These are phyloP conservation scores for Drosophila melanocephala DNA, from an alignment of 2,888 invertebrate species.

Conservation along the genomic window DNA sequence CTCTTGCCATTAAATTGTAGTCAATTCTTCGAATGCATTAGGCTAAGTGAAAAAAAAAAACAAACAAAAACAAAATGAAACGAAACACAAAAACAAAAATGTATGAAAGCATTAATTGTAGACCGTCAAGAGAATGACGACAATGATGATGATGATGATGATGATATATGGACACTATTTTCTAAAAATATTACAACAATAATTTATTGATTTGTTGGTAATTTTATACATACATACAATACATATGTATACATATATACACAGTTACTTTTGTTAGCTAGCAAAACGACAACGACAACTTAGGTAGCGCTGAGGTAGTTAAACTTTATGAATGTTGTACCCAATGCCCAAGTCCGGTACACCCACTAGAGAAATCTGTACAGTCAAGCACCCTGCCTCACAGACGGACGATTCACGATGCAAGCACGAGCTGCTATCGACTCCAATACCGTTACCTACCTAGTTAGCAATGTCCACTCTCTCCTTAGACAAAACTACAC, in stretches of 20 bases:
- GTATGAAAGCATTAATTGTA: constrained; percentile 38
- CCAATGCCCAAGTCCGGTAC: constrained; percentile 59
- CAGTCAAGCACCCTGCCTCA: constrained; percentile 53
- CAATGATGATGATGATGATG: constrained; percentile 31
- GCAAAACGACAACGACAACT: constrained; percentile 77
- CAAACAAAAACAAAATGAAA: constrained; percentile 3
- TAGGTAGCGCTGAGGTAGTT: constrained; percentile 79
- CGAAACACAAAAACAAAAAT: constrained; percentile 1
- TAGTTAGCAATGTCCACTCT: constrained; percentile 70
- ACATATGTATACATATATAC: constrained; percentile 57
- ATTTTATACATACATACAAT: constrained; percentile 71
- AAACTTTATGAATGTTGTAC: constrained; percentile 79
- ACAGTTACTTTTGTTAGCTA: constrained; percentile 79
- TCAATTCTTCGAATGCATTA: constrained; percentile 76
- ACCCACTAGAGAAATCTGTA: constrained; percentile 69
- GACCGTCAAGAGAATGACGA: constrained; percentile 18
- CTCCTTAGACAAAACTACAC: constrained; percentile 37
- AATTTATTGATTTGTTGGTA: constrained; percentile 77
- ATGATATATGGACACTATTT: constrained; percentile 80
- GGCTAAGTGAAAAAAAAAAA: constrained; percentile 53
- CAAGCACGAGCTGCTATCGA: constrained; percentile 16
- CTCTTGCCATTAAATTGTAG: constrained; percentile 80
- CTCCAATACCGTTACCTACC: constrained; percentile 53
- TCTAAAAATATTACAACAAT: constrained; percentile 80
- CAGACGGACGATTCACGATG: constrained; percentile 20